Percentiles rank a stretch among this genome's conserved stretches.
These are phyloP conservation scores for Rhagonycha lutea DNA, from an alignment of 2,888 invertebrate genomes.

Conservation along the genomic window DNA sequence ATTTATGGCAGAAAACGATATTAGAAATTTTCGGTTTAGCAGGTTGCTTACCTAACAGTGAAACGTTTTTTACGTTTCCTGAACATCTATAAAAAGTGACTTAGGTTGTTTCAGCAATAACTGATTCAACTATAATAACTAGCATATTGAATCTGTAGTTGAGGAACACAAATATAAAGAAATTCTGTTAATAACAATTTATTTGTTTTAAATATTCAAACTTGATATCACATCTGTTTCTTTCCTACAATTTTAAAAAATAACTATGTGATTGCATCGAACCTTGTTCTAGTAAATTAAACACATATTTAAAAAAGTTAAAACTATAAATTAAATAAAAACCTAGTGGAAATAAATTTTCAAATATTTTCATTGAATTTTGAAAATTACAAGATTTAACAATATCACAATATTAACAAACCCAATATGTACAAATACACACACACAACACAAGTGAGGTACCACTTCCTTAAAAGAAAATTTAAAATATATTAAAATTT, in stretches of 20 bases:
- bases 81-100: too few relatives aligned
- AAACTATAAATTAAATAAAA: background rate
- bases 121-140: too few relatives aligned
- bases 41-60: too few relatives aligned
- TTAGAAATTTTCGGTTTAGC: too few relatives aligned
- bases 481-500: background rate
- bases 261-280: background rate
- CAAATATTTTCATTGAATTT: background rate
- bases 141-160: too few relatives aligned
- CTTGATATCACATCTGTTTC: constrained; percentile 2
- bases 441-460: background rate
- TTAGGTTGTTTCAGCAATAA: too few relatives aligned
- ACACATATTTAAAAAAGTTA: background rate
- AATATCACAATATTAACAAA: constrained; percentile 23
- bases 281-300: background rate
- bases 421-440: constrained; percentile 5
- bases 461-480: background rate
- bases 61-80: too few relatives aligned
- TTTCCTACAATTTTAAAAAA: background rate
- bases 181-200: background rate
- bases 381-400: constrained; percentile 8
- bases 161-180: background rate
- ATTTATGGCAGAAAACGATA: too few relatives aligned
- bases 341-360: background rate
- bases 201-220: constrained; percentile 1